Base-by-base conservation (phyloP, 2,113 vertebrate species). In the Nymphicus hollandicus region DNA sequence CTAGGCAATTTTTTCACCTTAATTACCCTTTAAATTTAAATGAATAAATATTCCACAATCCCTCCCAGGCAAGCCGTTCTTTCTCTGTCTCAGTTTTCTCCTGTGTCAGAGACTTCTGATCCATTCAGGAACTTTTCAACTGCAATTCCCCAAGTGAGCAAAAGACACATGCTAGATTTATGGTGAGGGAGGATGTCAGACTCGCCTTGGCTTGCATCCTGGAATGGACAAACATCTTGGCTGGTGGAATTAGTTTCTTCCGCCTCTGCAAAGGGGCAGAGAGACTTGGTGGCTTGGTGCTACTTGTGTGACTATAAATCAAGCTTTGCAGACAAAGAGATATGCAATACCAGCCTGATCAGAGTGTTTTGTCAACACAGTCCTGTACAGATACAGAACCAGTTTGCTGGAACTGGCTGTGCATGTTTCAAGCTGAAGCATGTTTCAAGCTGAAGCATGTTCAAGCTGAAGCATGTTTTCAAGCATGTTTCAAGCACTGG, bases 101-200 rank as follows among this genome's bases (percentile, higher is more conserved):
- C 31, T 25, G 6, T 81, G 53, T 91, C 70, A 61, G 19, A 50
- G 6, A 43, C 11, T 33, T 8, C 20, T 29, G 35, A 31, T 14
- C 3, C 2, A n/a, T 43, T 37, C 37, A 19, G 35, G n/a, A 60
- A 14, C 14, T 68, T 82, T 82, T 72, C 25, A 76, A 2, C 12
- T 46, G 47, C 23, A 80, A 52, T 63, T 37, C 17, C 44, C 35
- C 23, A 41, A 14, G 28, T n/a, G 16, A 35, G 12, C 7, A 64
- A 43, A 56, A 61, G 44, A 9, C 0, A 2, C 33, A 47, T 37
- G 18, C 10, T 9, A 2, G 19, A 11, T 31, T 71, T 4, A 4
- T 37, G 18, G 18, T 1, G 2, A 44, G n/a, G 13, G 19, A 82
- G 9, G 29, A 71, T 27, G 12, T 41, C 47, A 65, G 44, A 12